phyloP scores from a whole-genome alignment of 2,888 invertebrate genomes.

The Frankliniella fusca region DNA sequence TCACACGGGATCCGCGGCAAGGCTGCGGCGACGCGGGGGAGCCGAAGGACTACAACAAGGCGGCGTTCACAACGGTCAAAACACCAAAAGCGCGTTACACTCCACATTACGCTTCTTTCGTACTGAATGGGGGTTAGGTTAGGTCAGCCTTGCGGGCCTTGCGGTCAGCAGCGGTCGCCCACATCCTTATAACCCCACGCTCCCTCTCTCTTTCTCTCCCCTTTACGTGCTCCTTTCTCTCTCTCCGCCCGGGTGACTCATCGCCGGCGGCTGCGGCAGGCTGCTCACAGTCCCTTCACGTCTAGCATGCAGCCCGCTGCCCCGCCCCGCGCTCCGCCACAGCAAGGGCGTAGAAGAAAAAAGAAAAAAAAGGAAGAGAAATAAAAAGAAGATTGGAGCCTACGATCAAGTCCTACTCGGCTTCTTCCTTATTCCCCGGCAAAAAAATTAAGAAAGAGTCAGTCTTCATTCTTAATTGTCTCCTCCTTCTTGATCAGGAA shows the following conservation, averaged over 20 bases:
- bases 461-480: too few relatives aligned
- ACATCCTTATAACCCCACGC: slow-evolving; percentile 12
- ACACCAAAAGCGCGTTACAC: not conserved
- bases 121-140: not conserved
- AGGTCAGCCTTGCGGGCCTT: slow-evolving; percentile 18
- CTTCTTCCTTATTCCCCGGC: too few relatives aligned
- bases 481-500: too few relatives aligned
- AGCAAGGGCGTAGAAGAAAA: not conserved
- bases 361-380: not conserved
- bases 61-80: not conserved
- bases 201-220: slow-evolving; percentile 28
- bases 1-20: not conserved
- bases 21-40: too few relatives aligned
- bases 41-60: too few relatives aligned
- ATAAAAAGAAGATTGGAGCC: not conserved
- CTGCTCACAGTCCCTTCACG: slow-evolving; percentile 38
- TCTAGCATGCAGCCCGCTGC: not conserved
- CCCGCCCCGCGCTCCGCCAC: not conserved
- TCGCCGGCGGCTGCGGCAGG: slow-evolving; percentile 35
- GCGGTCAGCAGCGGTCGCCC: not conserved
- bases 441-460: too few relatives aligned
- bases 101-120: too few relatives aligned
- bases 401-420: too few relatives aligned
- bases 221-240: slow-evolving; percentile 31
- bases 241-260: slow-evolving; percentile 31